Evolutionary conservation across 2,888 invertebrate species (phyloP).

Genomic region (Ichneumoninae sp.): DNA sequence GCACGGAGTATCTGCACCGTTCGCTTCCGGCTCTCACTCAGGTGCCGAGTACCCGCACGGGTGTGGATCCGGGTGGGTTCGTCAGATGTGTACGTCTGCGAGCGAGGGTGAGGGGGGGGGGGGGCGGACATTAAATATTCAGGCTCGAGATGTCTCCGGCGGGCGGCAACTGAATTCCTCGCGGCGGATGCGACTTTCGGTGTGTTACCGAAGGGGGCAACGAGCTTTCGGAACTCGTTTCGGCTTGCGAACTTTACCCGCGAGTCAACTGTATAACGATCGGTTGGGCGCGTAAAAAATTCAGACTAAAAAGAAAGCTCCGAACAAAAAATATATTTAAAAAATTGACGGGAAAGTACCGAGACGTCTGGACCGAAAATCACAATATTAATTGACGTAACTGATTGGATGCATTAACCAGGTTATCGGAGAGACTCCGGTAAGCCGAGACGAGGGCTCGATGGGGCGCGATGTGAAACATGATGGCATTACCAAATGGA

Average conservation of each 20-base stretch:
- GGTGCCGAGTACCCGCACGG: not conserved
- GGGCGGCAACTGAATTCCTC: slow-evolving; percentile 7
- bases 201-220: slow-evolving; percentile 20
- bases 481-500: not conserved
- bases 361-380: slow-evolving; percentile 6
- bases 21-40: not conserved
- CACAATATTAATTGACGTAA: slow-evolving; percentile 36
- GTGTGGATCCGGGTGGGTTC: not conserved
- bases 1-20: slow-evolving; percentile 11
- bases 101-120: not conserved
- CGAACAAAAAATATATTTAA: not conserved
- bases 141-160: slow-evolving; percentile 48
- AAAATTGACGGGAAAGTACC: not conserved
- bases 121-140: slow-evolving; percentile 48
- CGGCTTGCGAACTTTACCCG: slow-evolving; percentile 8
- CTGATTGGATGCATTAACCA: not conserved
- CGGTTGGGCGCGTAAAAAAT: slow-evolving; percentile 45
- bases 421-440: not conserved
- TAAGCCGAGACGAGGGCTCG: not conserved
- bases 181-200: slow-evolving; percentile 44
- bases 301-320: slow-evolving; percentile 13
- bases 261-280: slow-evolving; percentile 28
- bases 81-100: not conserved
- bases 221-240: slow-evolving; percentile 44
- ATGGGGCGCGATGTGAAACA: not conserved